These are phyloP conservation scores for Micrastur ruficollis DNA, from an alignment of 2,797 vertebrate species.

Conservation along the genomic window DNA sequence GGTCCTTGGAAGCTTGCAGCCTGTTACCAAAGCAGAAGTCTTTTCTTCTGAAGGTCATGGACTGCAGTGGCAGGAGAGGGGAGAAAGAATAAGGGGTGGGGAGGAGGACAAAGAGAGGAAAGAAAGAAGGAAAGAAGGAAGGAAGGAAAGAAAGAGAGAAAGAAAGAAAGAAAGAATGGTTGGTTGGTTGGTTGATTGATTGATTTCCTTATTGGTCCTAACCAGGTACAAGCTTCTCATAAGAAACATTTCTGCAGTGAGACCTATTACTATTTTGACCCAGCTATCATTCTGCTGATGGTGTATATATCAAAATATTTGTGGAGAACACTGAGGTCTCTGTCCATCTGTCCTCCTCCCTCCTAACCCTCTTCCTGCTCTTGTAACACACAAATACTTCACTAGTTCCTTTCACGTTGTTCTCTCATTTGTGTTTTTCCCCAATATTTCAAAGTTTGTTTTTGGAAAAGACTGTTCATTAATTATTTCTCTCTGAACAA, in stretches of 20 bases:
- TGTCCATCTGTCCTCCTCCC: not conserved
- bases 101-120: not conserved
- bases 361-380: not conserved
- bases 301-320: not conserved
- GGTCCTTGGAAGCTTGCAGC: constrained; percentile 65
- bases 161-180: not conserved
- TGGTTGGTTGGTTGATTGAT: not conserved
- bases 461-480: not conserved
- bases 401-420: not conserved
- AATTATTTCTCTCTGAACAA: not conserved
- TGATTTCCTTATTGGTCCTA: constrained; percentile 33
- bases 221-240: constrained; percentile 13
- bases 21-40: constrained; percentile 62
- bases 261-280: constrained; percentile 30
- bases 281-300: not conserved
- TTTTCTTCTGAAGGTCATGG: constrained; percentile 69
- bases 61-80: not conserved
- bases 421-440: not conserved
- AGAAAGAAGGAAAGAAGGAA: not conserved
- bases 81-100: not conserved
- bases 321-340: not conserved
- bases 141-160: not conserved
- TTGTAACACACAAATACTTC: not conserved
- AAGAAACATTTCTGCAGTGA: constrained; percentile 33
- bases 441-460: not conserved